phyloP scores from a whole-genome alignment of 2,113 vertebrate genomes.

The Narcine bancroftii region DNA sequence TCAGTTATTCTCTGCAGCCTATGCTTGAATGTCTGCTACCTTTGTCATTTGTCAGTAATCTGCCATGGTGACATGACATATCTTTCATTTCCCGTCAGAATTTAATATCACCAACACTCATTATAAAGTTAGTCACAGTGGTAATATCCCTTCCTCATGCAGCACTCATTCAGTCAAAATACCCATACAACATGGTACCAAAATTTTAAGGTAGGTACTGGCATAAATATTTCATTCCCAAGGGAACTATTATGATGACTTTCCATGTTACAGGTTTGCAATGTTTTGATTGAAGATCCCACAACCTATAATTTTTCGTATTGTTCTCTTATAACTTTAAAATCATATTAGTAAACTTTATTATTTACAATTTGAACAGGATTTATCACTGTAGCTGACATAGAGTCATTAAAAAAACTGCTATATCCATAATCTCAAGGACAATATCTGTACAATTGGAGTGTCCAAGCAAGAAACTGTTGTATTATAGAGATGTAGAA shows the following conservation, averaged over 20 bases:
- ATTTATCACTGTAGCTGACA: background rate
- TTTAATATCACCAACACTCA: background rate
- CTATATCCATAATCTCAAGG: background rate
- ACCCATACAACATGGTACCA: background rate
- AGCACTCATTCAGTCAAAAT: background rate
- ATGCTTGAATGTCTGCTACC: background rate
- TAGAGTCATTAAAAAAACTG: background rate
- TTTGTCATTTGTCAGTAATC: background rate
- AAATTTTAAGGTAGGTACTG: background rate
- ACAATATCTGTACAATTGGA: background rate
- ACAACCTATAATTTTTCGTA: background rate
- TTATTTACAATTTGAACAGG: background rate
- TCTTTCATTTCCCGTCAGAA: conserved; percentile 3
- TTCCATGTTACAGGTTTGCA: background rate
- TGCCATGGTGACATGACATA: background rate
- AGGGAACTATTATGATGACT: background rate
- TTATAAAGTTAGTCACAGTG: background rate
- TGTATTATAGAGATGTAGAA: background rate
- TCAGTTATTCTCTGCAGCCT: background rate
- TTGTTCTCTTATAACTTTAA: background rate
- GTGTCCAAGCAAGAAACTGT: background rate
- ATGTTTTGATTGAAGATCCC: background rate
- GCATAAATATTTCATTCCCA: too few species aligned
- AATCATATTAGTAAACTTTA: background rate
- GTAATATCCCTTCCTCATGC: background rate